These are phyloP conservation scores for Enteromius argenteus DNA, from an alignment of 2,797 vertebrate species.

Conservation along the genomic window DNA sequence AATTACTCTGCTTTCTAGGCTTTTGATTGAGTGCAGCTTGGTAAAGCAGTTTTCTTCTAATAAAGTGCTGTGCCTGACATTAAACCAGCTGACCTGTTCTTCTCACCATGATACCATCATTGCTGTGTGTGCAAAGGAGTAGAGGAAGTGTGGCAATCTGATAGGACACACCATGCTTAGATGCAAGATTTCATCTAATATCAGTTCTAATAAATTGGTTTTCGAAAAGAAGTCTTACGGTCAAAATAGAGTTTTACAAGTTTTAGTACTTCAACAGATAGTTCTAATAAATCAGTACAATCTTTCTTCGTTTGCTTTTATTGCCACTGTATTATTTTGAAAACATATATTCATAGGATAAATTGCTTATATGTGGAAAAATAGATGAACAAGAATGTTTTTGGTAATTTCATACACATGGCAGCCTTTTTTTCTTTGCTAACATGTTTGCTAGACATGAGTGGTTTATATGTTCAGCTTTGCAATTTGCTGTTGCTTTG, in stretches of 20 bases:
- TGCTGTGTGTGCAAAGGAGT: slow-evolving; percentile 13
- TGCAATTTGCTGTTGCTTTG: neutral
- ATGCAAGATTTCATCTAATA: slow-evolving; percentile 27
- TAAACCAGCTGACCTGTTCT: neutral
- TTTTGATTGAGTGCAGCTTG: neutral
- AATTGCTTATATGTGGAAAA: neutral
- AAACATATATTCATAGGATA: neutral
- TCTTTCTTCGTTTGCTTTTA: neutral
- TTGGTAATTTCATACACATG: neutral
- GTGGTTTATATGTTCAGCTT: neutral
- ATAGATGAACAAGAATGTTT: neutral
- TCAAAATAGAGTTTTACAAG: neutral
- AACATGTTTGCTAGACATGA: neutral
- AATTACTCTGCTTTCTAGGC: neutral
- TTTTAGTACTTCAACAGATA: neutral
- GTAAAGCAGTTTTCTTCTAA: neutral
- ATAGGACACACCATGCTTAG: slow-evolving; percentile 5
- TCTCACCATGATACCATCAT: slow-evolving; percentile 46
- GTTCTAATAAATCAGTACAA: neutral
- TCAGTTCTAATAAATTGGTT: slow-evolving; percentile 10
- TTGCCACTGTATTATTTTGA: neutral
- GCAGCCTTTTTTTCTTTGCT: neutral
- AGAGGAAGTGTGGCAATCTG: slow-evolving; percentile 33
- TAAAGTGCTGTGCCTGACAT: neutral
- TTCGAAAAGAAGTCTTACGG: neutral